Conservation (phyloP, 64 coral and sea anemone species). For the Exaiptasia diaphana region DNA sequence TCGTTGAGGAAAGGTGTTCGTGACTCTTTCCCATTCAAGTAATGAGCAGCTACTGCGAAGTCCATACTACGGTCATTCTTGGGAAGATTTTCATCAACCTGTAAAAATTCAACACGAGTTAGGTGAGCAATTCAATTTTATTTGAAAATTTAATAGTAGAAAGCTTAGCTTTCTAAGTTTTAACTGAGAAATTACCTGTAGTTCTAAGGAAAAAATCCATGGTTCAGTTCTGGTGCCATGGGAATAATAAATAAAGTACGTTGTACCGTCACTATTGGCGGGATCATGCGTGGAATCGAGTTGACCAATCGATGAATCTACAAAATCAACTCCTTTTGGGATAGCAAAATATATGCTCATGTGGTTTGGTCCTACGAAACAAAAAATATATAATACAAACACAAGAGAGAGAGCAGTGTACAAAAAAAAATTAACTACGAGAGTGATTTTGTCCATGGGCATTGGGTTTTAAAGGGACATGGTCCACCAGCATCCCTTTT, state of each 20-base stretch:
- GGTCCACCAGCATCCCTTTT: too few species aligned
- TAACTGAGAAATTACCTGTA: slow-evolving; percentile 25
- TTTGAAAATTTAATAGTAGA: neutral
- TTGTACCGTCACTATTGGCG: slow-evolving; percentile 15
- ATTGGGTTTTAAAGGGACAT: too few species aligned
- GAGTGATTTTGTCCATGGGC: too few species aligned
- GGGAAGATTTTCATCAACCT: slow-evolving; percentile 46
- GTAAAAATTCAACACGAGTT: neutral
- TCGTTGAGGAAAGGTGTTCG: slow-evolving; percentile 59
- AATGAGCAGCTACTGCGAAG: slow-evolving; percentile 77
- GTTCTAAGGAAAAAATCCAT: slow-evolving; percentile 75
- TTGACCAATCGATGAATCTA: slow-evolving; percentile 58
- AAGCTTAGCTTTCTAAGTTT: neutral
- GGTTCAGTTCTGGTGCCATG: slow-evolving; percentile 63
- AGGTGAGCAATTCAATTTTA: too few species aligned
- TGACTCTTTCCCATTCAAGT: slow-evolving; percentile 59
- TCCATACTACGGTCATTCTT: slow-evolving; percentile 23
- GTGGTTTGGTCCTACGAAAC: slow-evolving; percentile 67
- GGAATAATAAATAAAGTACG: slow-evolving; percentile 85
- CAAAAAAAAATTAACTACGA: too few species aligned
- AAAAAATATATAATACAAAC: neutral
- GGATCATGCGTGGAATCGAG: slow-evolving; percentile 39
- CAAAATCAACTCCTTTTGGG: slow-evolving; percentile 43
- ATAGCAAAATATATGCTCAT: slow-evolving; percentile 80
- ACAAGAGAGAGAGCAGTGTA: too few species aligned